Percentiles rank a stretch among this genome's conserved stretches.
Evolutionary conservation across 2,888 invertebrate genomes (phyloP).

Genomic region (Malachius bipustulatus): DNA sequence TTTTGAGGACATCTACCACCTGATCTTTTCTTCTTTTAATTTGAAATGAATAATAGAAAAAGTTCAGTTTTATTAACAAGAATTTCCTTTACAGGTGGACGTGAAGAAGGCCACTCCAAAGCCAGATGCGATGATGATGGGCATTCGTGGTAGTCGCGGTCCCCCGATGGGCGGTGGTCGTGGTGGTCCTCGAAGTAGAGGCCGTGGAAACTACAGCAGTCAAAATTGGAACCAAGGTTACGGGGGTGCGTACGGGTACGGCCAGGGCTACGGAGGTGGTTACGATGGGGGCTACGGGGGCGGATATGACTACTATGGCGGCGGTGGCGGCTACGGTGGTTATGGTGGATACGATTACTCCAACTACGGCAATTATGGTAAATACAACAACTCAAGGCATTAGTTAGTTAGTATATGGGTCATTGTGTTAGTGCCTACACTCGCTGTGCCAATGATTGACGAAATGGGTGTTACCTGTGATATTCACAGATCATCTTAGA

Average conservation of each 20-base stretch:
- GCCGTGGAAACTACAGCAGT: conserved; percentile 53
- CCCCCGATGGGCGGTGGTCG: conserved; percentile 45
- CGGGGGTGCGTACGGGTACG: conserved; percentile 56
- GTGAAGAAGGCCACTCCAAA: conserved; percentile 92
- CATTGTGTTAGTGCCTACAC: conserved; percentile 13
- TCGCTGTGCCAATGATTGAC: conserved; percentile 6
- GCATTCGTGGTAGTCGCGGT: conserved; percentile 39
- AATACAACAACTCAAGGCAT: conserved; percentile 39
- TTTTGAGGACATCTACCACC: conserved; percentile 15
- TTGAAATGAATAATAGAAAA: conserved; percentile 4
- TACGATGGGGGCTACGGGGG: conserved; percentile 63
- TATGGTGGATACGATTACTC: conserved; percentile 73
- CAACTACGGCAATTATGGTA: conserved; percentile 75
- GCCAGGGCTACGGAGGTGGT: conserved; percentile 59
- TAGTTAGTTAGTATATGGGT: conserved; percentile 11
- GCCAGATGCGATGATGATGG: conserved; percentile 62
- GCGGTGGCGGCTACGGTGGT: conserved; percentile 56
- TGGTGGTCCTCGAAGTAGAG: conserved; percentile 57
- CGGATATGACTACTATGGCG: conserved; percentile 55
- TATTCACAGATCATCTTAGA: conserved; percentile 22
- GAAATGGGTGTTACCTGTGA: conserved; percentile 19
- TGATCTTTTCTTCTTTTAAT: no score
- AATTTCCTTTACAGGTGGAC: conserved; percentile 64
- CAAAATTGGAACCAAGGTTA: conserved; percentile 54
- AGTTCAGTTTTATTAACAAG: no score